These are phyloP conservation scores for Tillus elongatus DNA, from an alignment of 2,888 invertebrate species.

Conservation along the genomic window DNA sequence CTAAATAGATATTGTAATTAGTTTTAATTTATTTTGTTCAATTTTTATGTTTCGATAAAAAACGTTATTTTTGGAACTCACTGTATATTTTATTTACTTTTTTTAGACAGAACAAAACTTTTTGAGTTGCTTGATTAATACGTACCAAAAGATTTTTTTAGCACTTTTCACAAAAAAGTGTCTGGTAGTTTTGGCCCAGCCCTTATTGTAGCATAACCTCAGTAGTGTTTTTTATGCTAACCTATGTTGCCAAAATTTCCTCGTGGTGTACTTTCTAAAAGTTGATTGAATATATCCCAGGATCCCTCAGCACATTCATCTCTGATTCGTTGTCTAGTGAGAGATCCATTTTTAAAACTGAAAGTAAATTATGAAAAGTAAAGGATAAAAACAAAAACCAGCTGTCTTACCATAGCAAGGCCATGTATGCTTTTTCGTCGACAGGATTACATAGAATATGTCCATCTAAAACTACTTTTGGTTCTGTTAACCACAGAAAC, in stretches of 20 bases:
- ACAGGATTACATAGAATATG: conserved; percentile 85
- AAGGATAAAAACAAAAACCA: background rate
- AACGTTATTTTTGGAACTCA: too few relatives aligned
- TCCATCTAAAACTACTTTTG: conserved; percentile 63
- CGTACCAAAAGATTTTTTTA: too few relatives aligned
- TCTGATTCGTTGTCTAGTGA: conserved; percentile 78
- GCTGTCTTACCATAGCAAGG: conserved; percentile 64
- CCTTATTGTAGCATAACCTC: conserved; percentile 63
- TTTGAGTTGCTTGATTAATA: too few relatives aligned
- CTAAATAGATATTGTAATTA: too few relatives aligned
- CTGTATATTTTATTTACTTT: too few relatives aligned
- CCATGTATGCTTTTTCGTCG: conserved; percentile 71
- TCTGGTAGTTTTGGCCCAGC: too few relatives aligned
- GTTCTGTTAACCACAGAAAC: conserved; percentile 64
- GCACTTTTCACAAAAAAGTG: too few relatives aligned
- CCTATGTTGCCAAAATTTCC: conserved; percentile 93
- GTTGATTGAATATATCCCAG: conserved; percentile 78
- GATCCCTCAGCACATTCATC: conserved; percentile 62
- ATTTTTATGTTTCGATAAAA: too few relatives aligned
- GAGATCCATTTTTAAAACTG: conserved; percentile 86
- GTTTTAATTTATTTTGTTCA: too few relatives aligned
- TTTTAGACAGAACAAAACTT: too few relatives aligned
- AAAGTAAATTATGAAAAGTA: conserved; percentile 19
- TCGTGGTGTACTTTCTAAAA: conserved; percentile 72
- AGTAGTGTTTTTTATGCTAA: conserved; percentile 31